A percentile compares a stretch with the other conserved stretches of the same genome.
Conservation (phyloP, 2,797 vertebrate genomes). For the Ctenopoma multispine region DNA sequence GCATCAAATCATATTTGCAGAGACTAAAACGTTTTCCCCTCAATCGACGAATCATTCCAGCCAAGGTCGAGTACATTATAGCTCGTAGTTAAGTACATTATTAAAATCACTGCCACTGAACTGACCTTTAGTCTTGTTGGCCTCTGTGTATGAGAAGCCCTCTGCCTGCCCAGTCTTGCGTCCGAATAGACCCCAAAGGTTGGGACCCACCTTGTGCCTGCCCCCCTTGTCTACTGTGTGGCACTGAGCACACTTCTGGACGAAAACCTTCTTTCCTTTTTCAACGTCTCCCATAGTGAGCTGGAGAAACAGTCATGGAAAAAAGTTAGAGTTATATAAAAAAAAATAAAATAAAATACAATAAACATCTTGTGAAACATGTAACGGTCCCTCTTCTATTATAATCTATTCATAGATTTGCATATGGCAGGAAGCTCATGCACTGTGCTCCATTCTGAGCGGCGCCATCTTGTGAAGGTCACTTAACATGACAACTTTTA, state of each 20-base stretch:
- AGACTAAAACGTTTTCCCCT: too few species aligned
- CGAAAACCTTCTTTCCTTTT: conserved; percentile 87
- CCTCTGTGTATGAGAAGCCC: conserved; percentile 86
- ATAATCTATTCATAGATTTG: conserved; percentile 32
- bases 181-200: conserved; percentile 87
- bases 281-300: conserved; percentile 83
- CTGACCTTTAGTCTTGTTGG: conserved; percentile 90
- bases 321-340: background rate
- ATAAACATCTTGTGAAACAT: background rate
- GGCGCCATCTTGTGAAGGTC: conserved; percentile 70
- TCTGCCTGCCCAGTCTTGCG: conserved; percentile 83
- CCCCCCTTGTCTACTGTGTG: conserved; percentile 86
- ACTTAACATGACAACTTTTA: conserved; percentile 31
- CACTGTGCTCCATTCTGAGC: background rate
- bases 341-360: background rate
- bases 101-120: fast-evolving
- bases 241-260: conserved; percentile 88
- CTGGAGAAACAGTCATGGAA: conserved; percentile 26
- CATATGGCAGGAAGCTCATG: background rate
- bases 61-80: too few species aligned
- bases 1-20: too few species aligned
- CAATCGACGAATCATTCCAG: too few species aligned
- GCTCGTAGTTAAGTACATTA: too few species aligned
- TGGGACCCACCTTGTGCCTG: conserved; percentile 87
- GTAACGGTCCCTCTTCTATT: background rate